phyloP scores from a whole-genome alignment of 2,797 vertebrate genomes.

The Ptychobarbus kaznakovi region DNA sequence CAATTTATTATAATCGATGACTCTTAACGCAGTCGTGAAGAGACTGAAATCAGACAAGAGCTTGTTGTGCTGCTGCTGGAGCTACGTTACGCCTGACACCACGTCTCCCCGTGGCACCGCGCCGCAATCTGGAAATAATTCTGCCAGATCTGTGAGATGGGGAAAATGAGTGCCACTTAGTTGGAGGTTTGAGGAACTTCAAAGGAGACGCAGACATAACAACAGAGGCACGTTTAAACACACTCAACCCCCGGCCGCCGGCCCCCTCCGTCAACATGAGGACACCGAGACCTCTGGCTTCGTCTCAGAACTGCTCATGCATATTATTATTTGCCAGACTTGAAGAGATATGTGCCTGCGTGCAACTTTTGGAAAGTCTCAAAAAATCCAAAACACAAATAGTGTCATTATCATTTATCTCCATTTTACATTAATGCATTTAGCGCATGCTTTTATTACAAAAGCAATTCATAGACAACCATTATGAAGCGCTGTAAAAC shows the following conservation, averaged over 20 bases:
- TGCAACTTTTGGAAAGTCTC: not conserved
- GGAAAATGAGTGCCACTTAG: conserved; percentile 81
- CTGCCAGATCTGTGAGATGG: conserved; percentile 70
- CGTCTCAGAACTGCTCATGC: not conserved
- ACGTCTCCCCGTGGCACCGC: conserved; percentile 58
- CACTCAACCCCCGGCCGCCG: conserved; percentile 52
- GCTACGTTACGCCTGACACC: conserved; percentile 48
- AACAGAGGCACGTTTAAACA: conserved; percentile 80
- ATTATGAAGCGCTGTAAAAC: not conserved
- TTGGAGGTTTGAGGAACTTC: conserved; percentile 81
- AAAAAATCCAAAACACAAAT: not conserved
- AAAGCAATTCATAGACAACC: not conserved
- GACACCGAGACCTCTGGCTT: not conserved
- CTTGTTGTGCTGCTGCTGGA: not conserved
- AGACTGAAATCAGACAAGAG: not conserved
- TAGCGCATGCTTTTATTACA: not conserved
- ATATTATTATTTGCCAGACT: no score
- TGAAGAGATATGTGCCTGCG: not conserved
- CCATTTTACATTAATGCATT: not conserved
- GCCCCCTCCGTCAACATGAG: not conserved
- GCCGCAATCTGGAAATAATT: conserved; percentile 84
- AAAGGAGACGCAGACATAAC: conserved; percentile 82
- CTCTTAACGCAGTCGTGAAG: not conserved
- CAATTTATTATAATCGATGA: conserved; percentile 15
- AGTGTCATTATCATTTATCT: not conserved